Evolutionary conservation across 1,140 invertebrate species (phyloP).

Genomic region (Cataglyphis hispanica): DNA sequence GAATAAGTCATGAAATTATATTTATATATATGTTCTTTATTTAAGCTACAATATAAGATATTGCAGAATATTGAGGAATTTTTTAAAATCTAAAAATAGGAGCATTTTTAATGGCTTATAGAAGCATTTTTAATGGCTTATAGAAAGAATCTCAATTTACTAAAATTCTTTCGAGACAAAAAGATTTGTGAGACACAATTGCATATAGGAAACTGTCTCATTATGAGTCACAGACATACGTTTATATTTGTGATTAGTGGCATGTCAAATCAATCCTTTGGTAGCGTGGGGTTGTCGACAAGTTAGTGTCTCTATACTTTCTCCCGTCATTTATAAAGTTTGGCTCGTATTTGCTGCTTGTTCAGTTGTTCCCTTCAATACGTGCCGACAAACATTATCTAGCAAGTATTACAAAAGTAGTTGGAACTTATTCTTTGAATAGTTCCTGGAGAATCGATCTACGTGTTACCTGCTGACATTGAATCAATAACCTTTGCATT

Average conservation of each 20-base stretch:
- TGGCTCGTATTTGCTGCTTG: conserved; percentile 49
- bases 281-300: conserved; percentile 66
- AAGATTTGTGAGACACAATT: too few relatives aligned
- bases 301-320: conserved; percentile 63
- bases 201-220: neutral
- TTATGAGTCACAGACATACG: neutral
- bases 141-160: too few relatives aligned
- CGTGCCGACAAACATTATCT: conserved; percentile 51
- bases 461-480: neutral
- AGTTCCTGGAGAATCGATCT: neutral
- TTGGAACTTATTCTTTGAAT: neutral
- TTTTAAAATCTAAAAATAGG: too few relatives aligned
- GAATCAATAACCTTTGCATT: neutral
- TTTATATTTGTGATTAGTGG: neutral
- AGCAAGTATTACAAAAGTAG: neutral
- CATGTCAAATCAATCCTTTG: conserved; percentile 41
- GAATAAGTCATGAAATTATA: too few relatives aligned
- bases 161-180: too few relatives aligned
- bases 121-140: too few relatives aligned
- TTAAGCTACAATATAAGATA: too few relatives aligned
- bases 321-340: conserved; percentile 73
- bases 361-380: conserved; percentile 65
- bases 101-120: too few relatives aligned
- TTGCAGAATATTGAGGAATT: too few relatives aligned
- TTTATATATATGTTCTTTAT: too few relatives aligned